Evolutionary conservation across 2,888 invertebrate species (phyloP).

Genomic region (Teinopalpus imperialis): DNA sequence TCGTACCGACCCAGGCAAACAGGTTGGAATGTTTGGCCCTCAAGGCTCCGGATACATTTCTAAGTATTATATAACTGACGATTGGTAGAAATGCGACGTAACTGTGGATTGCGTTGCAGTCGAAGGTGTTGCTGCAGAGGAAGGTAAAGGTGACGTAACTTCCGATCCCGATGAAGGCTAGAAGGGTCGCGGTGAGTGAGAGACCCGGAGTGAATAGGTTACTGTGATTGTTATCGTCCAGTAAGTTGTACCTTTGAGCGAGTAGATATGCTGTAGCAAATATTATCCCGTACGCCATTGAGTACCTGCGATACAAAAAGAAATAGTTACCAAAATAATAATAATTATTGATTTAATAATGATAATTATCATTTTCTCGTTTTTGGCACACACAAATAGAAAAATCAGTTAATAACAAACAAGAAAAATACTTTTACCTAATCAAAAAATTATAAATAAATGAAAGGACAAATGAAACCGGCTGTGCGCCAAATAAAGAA

Average conservation of each 20-base stretch:
- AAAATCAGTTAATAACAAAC: too few species aligned
- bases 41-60: slow-evolving; percentile 94
- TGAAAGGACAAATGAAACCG: too few species aligned
- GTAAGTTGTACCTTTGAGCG: slow-evolving; percentile 88
- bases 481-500: too few species aligned
- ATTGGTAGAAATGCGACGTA: slow-evolving; percentile 96
- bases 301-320: too few species aligned
- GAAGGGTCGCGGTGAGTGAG: slow-evolving; percentile 87
- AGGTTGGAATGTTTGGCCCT: slow-evolving; percentile 94
- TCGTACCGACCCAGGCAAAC: slow-evolving; percentile 97
- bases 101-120: slow-evolving; percentile 97
- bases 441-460: too few species aligned
- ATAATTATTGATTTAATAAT: too few species aligned
- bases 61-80: slow-evolving; percentile 90
- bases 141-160: slow-evolving; percentile 92
- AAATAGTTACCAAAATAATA: too few species aligned
- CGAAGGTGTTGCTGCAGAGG: slow-evolving; percentile 91
- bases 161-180: slow-evolving; percentile 87
- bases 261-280: slow-evolving; percentile 92
- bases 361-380: too few species aligned
- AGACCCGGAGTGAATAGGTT: slow-evolving; percentile 88
- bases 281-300: slow-evolving; percentile 93
- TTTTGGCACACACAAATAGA: too few species aligned
- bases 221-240: slow-evolving; percentile 92
- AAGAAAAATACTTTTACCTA: too few species aligned